A percentile compares a stretch with the other conserved stretches of the same genome.
Conservation (phyloP, 2,113 vertebrate genomes). For the Callipepla californica region DNA sequence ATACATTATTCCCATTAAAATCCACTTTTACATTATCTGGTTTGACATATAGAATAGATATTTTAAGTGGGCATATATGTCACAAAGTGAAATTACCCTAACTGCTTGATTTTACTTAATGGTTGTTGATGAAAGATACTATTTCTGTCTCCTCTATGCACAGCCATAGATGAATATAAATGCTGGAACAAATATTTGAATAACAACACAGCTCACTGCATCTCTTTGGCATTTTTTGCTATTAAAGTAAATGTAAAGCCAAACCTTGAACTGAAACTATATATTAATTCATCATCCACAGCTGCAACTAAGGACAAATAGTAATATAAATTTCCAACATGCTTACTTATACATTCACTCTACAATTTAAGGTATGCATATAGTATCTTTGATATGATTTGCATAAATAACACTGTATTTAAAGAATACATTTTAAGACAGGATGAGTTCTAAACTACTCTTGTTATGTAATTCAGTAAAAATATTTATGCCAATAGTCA, state of each 20-base stretch:
- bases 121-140: constrained; percentile 12
- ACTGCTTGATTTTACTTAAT: constrained; percentile 61
- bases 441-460: not conserved
- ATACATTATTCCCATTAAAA: constrained; percentile 27
- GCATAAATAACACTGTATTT: not conserved
- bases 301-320: not conserved
- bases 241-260: not conserved
- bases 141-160: not conserved
- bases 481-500: constrained; percentile 43
- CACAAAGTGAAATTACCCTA: constrained; percentile 23
- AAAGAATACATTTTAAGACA: not conserved
- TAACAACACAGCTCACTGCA: constrained; percentile 11
- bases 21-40: constrained; percentile 38
- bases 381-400: not conserved
- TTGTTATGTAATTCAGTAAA: constrained; percentile 48
- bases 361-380: not conserved
- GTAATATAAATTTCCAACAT: not conserved
- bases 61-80: constrained; percentile 46
- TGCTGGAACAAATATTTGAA: constrained; percentile 40
- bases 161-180: constrained; percentile 54
- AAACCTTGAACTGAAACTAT: not conserved
- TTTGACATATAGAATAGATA: constrained; percentile 38
- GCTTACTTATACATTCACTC: not conserved
- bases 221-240: not conserved
- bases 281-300: not conserved